Conservation (phyloP, 2,113 vertebrate species). For the Butastur rufipennis region DNA sequence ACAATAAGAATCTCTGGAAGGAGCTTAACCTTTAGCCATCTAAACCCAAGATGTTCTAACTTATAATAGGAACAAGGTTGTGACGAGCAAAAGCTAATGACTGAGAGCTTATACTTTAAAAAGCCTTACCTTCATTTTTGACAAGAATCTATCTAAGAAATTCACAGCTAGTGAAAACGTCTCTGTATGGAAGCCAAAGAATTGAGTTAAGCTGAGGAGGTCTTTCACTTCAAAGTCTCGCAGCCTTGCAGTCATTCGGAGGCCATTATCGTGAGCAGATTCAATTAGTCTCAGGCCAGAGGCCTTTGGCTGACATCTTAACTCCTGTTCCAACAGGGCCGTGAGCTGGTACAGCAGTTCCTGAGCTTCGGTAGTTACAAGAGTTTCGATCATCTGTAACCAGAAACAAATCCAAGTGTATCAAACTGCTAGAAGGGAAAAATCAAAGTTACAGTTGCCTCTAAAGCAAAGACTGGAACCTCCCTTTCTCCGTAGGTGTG, state of each 20-base stretch:
- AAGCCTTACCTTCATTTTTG: constrained; percentile 89
- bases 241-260: constrained; percentile 87
- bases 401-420: fast-evolving
- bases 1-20: not conserved
- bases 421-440: fast-evolving
- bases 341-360: constrained; percentile 83
- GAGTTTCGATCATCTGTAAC: constrained; percentile 88
- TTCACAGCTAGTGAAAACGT: constrained; percentile 91
- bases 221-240: constrained; percentile 92
- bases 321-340: constrained; percentile 82
- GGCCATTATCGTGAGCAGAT: constrained; percentile 85
- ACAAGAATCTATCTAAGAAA: constrained; percentile 90
- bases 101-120: not conserved
- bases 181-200: constrained; percentile 90
- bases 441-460: not conserved
- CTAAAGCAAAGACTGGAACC: fast-evolving
- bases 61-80: not conserved
- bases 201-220: constrained; percentile 89
- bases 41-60: not conserved
- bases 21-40: not conserved
- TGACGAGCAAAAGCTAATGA: not conserved
- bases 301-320: constrained; percentile 85
- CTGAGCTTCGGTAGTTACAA: constrained; percentile 65
- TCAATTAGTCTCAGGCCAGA: constrained; percentile 88
- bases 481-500: fast-evolving